phyloP scores from a whole-genome alignment of 2,888 invertebrate species.

The Pollenia labialis region DNA sequence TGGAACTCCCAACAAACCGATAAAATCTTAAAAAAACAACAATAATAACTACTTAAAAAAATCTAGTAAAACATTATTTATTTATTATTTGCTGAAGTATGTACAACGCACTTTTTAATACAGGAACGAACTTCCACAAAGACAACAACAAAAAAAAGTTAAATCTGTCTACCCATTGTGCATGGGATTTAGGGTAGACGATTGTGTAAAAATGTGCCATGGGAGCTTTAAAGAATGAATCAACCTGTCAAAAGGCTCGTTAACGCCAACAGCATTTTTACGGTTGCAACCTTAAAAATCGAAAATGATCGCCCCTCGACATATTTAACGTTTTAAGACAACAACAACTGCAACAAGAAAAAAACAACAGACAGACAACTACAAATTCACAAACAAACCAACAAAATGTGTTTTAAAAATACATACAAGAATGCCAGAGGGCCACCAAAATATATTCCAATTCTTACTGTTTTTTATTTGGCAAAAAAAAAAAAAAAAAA shows the following conservation, averaged over 20 bases:
- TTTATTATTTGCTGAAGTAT: neutral
- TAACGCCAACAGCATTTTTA: slow-evolving; percentile 83
- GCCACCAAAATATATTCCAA: slow-evolving; percentile 60
- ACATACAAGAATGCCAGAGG: slow-evolving; percentile 66
- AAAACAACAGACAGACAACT: slow-evolving; percentile 29
- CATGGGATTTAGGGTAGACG: neutral
- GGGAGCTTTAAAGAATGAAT: slow-evolving; percentile 80
- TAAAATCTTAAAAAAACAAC: slow-evolving; percentile 27
- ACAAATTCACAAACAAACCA: slow-evolving; percentile 11
- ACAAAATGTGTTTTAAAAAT: slow-evolving; percentile 39
- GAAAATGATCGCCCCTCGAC: slow-evolving; percentile 77
- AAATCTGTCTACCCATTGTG: slow-evolving; percentile 26
- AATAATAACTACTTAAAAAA: slow-evolving; percentile 2
- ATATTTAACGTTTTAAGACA: slow-evolving; percentile 71
- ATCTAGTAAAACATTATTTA: neutral
- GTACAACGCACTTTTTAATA: slow-evolving; percentile 20
- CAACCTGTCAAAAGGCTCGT: slow-evolving; percentile 84
- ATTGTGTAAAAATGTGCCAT: slow-evolving; percentile 73
- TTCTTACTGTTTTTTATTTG: slow-evolving; percentile 26
- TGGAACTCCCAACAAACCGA: slow-evolving; percentile 33
- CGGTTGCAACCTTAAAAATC: slow-evolving; percentile 79
- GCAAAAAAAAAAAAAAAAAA: slow-evolving; percentile 50
- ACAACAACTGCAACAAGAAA: slow-evolving; percentile 32
- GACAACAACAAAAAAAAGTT: neutral
- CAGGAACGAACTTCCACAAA: slow-evolving; percentile 2